These are phyloP conservation scores for Cygnus buccinator DNA, from an alignment of 2,113 vertebrate genomes.

Conservation along the genomic window DNA sequence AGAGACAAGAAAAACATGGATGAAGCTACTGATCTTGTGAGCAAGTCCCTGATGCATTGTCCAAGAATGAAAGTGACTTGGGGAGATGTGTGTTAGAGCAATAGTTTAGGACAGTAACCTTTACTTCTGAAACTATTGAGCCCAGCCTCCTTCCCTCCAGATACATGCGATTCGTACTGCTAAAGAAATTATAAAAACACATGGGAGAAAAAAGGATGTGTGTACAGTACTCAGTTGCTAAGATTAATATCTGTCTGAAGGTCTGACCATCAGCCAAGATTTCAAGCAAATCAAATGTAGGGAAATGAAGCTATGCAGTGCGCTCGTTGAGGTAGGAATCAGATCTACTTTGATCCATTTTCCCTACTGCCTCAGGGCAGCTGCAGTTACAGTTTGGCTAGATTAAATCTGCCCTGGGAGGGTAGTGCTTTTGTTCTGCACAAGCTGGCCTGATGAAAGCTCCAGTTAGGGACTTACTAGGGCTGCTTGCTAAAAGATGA, in stretches of 20 bases:
- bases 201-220: not conserved
- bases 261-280: not conserved
- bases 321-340: not conserved
- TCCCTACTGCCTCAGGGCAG: not conserved
- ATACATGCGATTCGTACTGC: not conserved
- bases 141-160: not conserved
- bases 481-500: slow-evolving; percentile 20
- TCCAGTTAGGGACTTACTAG: not conserved
- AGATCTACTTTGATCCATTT: not conserved
- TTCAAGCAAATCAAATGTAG: not conserved
- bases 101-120: not conserved
- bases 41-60: not conserved
- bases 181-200: not conserved
- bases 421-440: not conserved
- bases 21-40: not conserved
- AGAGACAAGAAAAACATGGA: not conserved
- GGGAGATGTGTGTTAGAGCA: not conserved
- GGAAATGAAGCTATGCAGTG: not conserved
- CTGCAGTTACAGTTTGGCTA: not conserved
- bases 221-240: not conserved
- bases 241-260: not conserved
- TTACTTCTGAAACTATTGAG: not conserved
- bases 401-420: not conserved
- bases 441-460: not conserved
- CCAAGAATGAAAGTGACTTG: not conserved